Evolutionary conservation across 30 jellyfish, hydroid and myxozoan species (phyloP), one percentile per base, ranked within the genome.

Genomic region (Aurelia sp.): DNA sequence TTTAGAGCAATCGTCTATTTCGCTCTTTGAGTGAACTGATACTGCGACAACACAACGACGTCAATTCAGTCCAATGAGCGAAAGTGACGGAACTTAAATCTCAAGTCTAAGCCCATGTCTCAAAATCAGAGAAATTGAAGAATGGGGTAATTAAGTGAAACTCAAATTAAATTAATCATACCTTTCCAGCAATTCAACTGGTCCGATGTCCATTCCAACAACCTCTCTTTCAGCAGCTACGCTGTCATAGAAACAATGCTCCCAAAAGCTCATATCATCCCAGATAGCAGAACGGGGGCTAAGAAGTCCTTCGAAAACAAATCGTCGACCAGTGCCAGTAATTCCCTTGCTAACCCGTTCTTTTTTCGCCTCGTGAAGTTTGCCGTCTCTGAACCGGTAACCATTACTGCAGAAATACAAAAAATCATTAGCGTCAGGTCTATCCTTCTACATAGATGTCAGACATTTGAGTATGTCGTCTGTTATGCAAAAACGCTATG

Each of bases 231-330:
- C 98, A 68, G 93, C 91, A 24, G 97, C 93, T 17, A 93, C 98
- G 60, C 97, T 78, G 74, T 93, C 98, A 53, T 88, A 72, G 87
- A 93, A 93, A 74, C 93, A 82, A 21, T 30, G 66, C 59, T 93
- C 98, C 98, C 98, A 93, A 76, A 93, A 93, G 20, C 84, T 95
- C 88, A 93, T 44, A 81, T 93, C 80, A 78, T 93, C 97, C 98
- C 98, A 93, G 17, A 88, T 61, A 13, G 81, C 17, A n/a, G 97
- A 38, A 50, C 98, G 69, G 57, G 91, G 95, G 31, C 84, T 79
- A 57, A 73, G 48, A 20, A 93, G 78, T 9, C 98, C 98, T 71
- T 93, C 98, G 64, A 88, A 93, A 2, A 93, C 87, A 41, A 78
- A 93, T 17, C 98, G 83, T 3, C 98, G 93, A 6, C 98, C 98